These are phyloP conservation scores for Melanophora roralis DNA, from an alignment of 2,888 invertebrate genomes.

Conservation along the genomic window DNA sequence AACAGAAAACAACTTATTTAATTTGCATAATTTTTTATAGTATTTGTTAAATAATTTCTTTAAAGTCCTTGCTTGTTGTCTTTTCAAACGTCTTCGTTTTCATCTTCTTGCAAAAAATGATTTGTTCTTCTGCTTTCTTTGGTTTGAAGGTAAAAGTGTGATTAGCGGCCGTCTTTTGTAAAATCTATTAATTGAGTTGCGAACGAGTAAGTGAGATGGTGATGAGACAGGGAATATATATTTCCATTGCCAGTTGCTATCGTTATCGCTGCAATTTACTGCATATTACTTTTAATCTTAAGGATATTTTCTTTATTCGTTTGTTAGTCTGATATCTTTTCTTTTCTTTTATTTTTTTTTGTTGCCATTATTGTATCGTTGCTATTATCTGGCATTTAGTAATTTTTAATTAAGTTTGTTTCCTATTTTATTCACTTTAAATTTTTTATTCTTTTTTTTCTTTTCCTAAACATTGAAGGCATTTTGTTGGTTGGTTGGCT, in stretches of 20 bases:
- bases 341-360: neutral
- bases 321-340: neutral
- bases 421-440: conserved; percentile 48
- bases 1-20: conserved; percentile 44
- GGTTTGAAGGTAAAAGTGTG: neutral
- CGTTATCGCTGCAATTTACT: conserved; percentile 53
- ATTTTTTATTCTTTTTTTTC: conserved; percentile 5
- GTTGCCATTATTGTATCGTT: conserved; percentile 28
- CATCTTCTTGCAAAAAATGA: neutral
- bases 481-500: conserved; percentile 2
- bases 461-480: conserved; percentile 10
- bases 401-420: conserved; percentile 68
- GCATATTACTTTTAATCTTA: conserved; percentile 54
- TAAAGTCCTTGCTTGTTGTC: neutral
- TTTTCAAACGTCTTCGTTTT: neutral
- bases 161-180: no score
- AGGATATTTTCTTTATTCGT: conserved; percentile 27
- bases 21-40: conserved; percentile 59
- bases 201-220: neutral
- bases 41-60: conserved; percentile 40
- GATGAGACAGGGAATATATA: neutral
- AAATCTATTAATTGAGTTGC: neutral
- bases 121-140: neutral
- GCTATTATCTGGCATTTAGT: conserved; percentile 67
- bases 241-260: conserved; percentile 39